Percentiles rank a stretch among this genome's conserved stretches.
Conservation (phyloP, 2,888 invertebrate species). For the Monochamus alternatus region DNA sequence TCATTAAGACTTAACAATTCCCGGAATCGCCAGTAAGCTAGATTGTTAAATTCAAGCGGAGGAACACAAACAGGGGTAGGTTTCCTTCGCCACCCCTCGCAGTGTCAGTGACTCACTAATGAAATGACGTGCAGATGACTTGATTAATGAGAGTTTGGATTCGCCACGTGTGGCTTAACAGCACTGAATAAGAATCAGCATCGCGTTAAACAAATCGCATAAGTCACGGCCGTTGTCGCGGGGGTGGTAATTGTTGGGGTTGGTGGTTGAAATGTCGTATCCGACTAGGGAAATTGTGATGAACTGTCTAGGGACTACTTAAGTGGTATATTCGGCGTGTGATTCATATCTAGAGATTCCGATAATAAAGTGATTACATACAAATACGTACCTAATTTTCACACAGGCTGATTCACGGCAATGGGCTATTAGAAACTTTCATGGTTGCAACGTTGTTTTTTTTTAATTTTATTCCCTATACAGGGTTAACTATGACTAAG, state of each 20-base stretch:
- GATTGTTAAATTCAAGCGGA: conserved; percentile 15
- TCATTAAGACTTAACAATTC: not conserved
- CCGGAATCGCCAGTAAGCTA: not conserved
- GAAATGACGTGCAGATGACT: conserved; percentile 26
- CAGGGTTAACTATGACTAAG: too few species aligned
- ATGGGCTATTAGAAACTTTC: too few species aligned
- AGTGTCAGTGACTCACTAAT: conserved; percentile 28
- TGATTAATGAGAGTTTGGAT: conserved; percentile 15
- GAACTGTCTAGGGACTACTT: not conserved
- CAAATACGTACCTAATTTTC: too few species aligned
- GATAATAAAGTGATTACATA: too few species aligned
- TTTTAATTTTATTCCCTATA: too few species aligned
- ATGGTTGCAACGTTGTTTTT: too few species aligned
- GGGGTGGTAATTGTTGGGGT: conserved; percentile 16
- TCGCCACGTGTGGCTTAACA: conserved; percentile 26
- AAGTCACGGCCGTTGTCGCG: not conserved
- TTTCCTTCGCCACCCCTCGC: conserved; percentile 7
- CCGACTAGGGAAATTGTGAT: not conserved
- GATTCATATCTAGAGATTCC: too few species aligned
- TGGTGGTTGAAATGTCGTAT: not conserved
- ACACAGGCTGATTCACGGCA: too few species aligned
- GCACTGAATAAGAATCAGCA: conserved; percentile 8
- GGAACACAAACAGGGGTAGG: conserved; percentile 12
- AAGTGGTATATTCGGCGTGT: not conserved
- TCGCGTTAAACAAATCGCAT: conserved; percentile 12